A percentile compares a stretch with the other conserved stretches of the same genome.
These are phyloP conservation scores for Numenius phaeopus DNA, from an alignment of 2,797 vertebrate species.

Conservation along the genomic window DNA sequence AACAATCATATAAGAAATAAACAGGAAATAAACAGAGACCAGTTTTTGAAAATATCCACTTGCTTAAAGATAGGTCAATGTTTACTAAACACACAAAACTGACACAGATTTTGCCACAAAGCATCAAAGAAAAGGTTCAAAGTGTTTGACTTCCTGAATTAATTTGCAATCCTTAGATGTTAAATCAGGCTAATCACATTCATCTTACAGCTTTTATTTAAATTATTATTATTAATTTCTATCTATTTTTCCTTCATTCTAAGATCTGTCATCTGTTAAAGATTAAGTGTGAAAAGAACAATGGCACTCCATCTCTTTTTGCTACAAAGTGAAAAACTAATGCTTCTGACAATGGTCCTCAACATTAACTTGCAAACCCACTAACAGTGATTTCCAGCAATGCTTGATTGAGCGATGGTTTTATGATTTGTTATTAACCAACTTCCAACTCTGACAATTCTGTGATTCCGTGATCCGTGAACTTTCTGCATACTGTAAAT, in stretches of 20 bases:
- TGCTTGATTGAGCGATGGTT: not conserved
- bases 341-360: not conserved
- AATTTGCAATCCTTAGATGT: not conserved
- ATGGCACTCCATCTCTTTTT: not conserved
- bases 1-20: not conserved
- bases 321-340: not conserved
- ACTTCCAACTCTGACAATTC: no score
- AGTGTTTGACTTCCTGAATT: not conserved
- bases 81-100: not conserved
- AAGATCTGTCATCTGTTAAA: not conserved
- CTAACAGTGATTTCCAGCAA: not conserved
- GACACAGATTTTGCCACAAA: not conserved
- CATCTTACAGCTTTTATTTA: not conserved
- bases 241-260: not conserved
- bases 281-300: not conserved
- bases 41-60: not conserved
- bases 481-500: not conserved
- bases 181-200: not conserved
- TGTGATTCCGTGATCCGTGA: no score
- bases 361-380: not conserved
- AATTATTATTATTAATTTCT: not conserved
- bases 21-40: not conserved
- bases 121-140: not conserved
- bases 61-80: not conserved
- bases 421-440: not conserved